These are phyloP conservation scores for Centrocercus urophasianus DNA, from an alignment of 2,113 vertebrate genomes.

Conservation along the genomic window DNA sequence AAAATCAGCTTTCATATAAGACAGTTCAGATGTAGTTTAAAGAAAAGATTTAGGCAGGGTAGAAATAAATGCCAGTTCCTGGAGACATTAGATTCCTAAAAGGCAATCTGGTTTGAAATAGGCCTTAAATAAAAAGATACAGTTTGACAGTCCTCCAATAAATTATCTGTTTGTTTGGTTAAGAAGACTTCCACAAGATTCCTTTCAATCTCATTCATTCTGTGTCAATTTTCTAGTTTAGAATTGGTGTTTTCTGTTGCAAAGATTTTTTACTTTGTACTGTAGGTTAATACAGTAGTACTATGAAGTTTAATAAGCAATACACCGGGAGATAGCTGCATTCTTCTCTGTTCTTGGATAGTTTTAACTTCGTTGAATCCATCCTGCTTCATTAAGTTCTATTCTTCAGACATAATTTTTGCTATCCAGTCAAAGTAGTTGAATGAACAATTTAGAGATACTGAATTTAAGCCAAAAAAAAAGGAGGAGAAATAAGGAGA, in stretches of 20 bases:
- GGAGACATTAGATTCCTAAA: not conserved
- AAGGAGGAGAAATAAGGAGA: not conserved
- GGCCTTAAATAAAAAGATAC: not conserved
- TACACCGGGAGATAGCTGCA: not conserved
- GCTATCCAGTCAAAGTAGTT: not conserved
- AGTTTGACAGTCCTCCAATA: not conserved
- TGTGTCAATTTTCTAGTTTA: not conserved
- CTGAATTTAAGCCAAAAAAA: not conserved
- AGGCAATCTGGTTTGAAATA: not conserved
- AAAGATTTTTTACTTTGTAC: accelerated
- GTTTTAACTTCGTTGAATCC: not conserved
- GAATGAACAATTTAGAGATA: not conserved
- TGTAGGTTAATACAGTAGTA: not conserved
- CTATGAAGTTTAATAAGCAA: not conserved
- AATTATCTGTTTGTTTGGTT: not conserved
- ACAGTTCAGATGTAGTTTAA: not conserved
- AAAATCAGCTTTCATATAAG: not conserved
- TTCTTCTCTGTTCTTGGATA: not conserved
- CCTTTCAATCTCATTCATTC: not conserved
- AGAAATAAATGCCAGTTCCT: not conserved
- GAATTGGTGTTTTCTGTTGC: accelerated
- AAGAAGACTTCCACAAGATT: not conserved
- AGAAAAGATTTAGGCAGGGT: not conserved
- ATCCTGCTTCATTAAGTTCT: not conserved
- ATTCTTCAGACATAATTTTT: not conserved